Evolutionary conservation across 2,888 invertebrate genomes (phyloP).

Genomic region (Teinopalpus imperialis): DNA sequence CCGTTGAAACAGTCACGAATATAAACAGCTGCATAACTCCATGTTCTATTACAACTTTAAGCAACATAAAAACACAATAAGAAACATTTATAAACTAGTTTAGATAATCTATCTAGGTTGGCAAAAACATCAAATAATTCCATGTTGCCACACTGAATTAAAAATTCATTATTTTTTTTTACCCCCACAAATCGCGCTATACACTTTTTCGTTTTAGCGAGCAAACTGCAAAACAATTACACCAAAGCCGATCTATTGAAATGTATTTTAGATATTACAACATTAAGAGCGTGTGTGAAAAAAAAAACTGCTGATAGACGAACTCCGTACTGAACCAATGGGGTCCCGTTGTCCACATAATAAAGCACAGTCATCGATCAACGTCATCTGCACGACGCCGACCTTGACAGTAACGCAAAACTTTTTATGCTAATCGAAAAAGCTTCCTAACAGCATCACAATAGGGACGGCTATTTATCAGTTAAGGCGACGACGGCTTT

Average conservation of each 20-base stretch:
- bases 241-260: slow-evolving; percentile 18
- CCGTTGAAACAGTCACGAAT: too few species aligned
- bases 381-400: slow-evolving; percentile 42
- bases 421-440: slow-evolving; percentile 41
- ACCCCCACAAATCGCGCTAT: neutral
- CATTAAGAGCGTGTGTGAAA: slow-evolving; percentile 3
- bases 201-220: slow-evolving; percentile 1
- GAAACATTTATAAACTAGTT: slow-evolving; percentile 15
- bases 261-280: slow-evolving; percentile 13
- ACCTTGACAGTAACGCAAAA: slow-evolving; percentile 35
- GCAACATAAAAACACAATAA: slow-evolving; percentile 5
- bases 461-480: slow-evolving; percentile 43
- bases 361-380: slow-evolving; percentile 51
- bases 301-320: slow-evolving; percentile 4
- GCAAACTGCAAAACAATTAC: slow-evolving; percentile 23
- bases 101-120: slow-evolving; percentile 21
- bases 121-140: slow-evolving; percentile 15
- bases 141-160: slow-evolving; percentile 13
- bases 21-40: too few species aligned
- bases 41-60: too few species aligned
- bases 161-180: slow-evolving; percentile 21
- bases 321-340: slow-evolving; percentile 1
- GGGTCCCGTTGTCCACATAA: slow-evolving; percentile 28
- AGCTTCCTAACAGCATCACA: slow-evolving; percentile 41
- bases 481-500: slow-evolving; percentile 39